Evolutionary conservation across 2,888 invertebrate genomes (phyloP).

Genomic region (Catotricha subobsoleta): DNA sequence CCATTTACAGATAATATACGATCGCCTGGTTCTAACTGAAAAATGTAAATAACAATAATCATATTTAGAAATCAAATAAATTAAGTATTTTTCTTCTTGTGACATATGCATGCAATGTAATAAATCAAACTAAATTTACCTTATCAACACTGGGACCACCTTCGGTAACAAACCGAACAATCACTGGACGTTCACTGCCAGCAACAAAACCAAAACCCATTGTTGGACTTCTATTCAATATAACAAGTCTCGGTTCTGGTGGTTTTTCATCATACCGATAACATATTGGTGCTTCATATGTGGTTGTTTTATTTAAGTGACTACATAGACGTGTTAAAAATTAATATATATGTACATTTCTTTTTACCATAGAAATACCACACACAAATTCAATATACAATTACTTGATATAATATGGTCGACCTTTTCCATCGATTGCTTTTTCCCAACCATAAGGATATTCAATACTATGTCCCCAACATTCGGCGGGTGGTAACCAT

Average conservation of each 20-base stretch:
- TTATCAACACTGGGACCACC: conserved; percentile 84
- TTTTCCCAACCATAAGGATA: conserved; percentile 86
- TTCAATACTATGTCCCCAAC: conserved; percentile 48
- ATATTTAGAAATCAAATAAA: conserved; percentile 4
- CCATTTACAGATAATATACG: conserved; percentile 81
- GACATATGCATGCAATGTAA: neutral
- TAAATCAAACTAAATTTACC: conserved; percentile 24
- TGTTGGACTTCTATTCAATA: conserved; percentile 53
- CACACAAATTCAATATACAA: conserved; percentile 16
- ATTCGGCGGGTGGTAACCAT: conserved; percentile 78
- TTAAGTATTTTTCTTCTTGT: neutral
- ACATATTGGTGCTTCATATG: conserved; percentile 62
- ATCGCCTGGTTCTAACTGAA: conserved; percentile 67
- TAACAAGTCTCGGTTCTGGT: conserved; percentile 61
- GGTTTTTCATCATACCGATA: conserved; percentile 49
- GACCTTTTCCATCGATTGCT: conserved; percentile 62
- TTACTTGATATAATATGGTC: conserved; percentile 66
- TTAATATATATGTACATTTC: neutral
- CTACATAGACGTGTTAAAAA: conserved; percentile 27
- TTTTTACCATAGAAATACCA: neutral
- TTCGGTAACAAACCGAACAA: conserved; percentile 75
- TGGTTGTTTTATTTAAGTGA: conserved; percentile 75
- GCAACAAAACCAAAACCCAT: conserved; percentile 93
- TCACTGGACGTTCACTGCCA: conserved; percentile 80
- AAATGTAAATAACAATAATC: neutral